Evolutionary conservation across 35 echinoderm and acorn worm species (phyloP), one percentile per base, ranked within the genome.

Genomic region (Hemicentrotus pulcherrimus): DNA sequence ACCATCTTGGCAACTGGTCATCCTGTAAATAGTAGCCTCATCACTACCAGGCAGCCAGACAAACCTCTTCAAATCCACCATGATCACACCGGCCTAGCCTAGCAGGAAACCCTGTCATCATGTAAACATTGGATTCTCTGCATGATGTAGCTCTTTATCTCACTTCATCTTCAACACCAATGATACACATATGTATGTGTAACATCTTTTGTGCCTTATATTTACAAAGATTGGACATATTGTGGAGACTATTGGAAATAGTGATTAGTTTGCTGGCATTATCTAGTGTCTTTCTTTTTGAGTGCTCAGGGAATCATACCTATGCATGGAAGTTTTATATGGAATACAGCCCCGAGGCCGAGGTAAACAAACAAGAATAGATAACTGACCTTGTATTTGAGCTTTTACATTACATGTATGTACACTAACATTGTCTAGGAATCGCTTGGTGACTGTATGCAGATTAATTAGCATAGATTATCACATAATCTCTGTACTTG

Each of bases 251-350:
- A 5, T n/a, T 28, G 19, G 19, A 78, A 78, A 78, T 28, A 78
- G 19, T 78, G 65, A 78, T 78, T 78, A 78, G 65, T 28, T 78
- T 28, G 24, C 22, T 78, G 65, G 65, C 19, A 78, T 78, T 78
- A 78, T 78, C 24, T 28, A 28, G 65, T 78, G 65, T 78, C 65
- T 78, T 78, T 78, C 65, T 78, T 78, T 78, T 15, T 78, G 19
- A 78, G 65, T 78, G 65, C 65, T 78, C 65, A 78, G 65, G 65
- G 19, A 78, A n/a, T 78, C 24, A 50, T 58, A 93, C 46, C 91
- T 58, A 93, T 93, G 91, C 91, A 93, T 93, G 91, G 91, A 93
- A 93, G 91, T 93, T 93, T 93, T 93, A 31, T 93, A 93, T 93
- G 91, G 91, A 93, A 93, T 58, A 50, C 91, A 93, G 45, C 91